Base-by-base conservation (phyloP, 2,888 invertebrate species). In the Agonopterix heracliana region DNA sequence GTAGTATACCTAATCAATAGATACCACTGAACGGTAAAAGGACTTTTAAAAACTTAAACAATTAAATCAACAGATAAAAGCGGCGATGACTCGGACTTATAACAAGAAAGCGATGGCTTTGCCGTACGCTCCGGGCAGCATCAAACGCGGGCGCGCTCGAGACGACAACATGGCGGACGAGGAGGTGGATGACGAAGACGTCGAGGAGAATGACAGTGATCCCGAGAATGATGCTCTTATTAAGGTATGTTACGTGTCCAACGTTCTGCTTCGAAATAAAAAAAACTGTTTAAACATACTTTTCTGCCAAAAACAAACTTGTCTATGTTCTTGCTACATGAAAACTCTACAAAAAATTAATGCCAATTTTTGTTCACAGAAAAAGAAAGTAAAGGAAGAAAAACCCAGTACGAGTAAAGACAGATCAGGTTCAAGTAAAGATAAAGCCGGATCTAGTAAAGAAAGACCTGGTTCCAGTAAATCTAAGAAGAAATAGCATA, bases 1-100 rank as follows among this genome's bases (percentile, higher is more conserved):
- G n/a, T n/a, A n/a, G n/a, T n/a, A n/a, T n/a, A n/a, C n/a, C n/a
- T n/a, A n/a, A n/a, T n/a, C n/a, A n/a, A n/a, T n/a, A n/a, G n/a
- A n/a, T n/a, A n/a, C n/a, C n/a, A n/a, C n/a, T n/a, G n/a, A n/a
- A n/a, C n/a, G n/a, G n/a, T n/a, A n/a, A n/a, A n/a, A n/a, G n/a
- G n/a, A n/a, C n/a, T n/a, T n/a, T n/a, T n/a, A n/a, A n/a, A n/a
- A n/a, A n/a, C n/a, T n/a, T n/a, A n/a, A n/a, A 26, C 26, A 26
- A 26, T 7, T 26, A 7, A 26, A 26, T 26, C 26, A 26, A 5
- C 26, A 95, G 95, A 94, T 96, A 0, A 99, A 99, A 88, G 93
- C 97, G 0, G 96, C 98, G 0, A 94, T 99, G 75, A 99, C 99
- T 0, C 91, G 98, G 41, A 90, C 94, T 0, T 97, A 96, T 77